These are phyloP conservation scores for Falco rusticolus DNA, from an alignment of 2,797 vertebrate species.

Conservation along the genomic window DNA sequence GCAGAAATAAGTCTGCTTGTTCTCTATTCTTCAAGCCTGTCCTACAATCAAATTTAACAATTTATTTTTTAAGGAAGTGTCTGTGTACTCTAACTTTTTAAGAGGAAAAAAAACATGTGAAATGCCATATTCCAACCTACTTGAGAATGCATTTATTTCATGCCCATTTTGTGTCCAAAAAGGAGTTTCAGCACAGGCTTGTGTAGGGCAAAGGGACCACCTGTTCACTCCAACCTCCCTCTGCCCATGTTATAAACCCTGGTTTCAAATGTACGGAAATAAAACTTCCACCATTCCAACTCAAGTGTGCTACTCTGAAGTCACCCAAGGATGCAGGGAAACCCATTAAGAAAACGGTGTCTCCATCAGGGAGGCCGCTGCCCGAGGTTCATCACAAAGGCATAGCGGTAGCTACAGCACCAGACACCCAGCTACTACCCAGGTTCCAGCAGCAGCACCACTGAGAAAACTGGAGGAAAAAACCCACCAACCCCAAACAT, in stretches of 20 bases:
- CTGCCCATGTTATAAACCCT: neutral
- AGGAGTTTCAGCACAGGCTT: neutral
- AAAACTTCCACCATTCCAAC: neutral
- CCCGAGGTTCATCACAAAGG: neutral
- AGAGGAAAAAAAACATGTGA: neutral
- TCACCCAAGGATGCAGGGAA: rapidly evolving
- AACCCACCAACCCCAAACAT: neutral
- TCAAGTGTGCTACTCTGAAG: neutral
- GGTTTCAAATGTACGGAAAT: neutral
- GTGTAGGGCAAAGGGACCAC: neutral
- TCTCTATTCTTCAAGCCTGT: neutral
- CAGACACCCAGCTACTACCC: neutral
- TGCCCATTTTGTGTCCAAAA: neutral
- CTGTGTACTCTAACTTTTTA: neutral
- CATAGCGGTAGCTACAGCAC: rapidly evolving
- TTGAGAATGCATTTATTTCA: neutral
- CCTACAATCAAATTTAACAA: neutral
- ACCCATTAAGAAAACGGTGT: neutral
- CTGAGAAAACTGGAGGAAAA: neutral
- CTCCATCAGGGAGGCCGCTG: neutral
- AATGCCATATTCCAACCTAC: neutral
- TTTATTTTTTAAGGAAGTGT: neutral
- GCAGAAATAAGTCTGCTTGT: neutral
- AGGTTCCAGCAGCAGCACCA: neutral
- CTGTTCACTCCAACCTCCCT: neutral